Conservation (phyloP, 2,113 vertebrate genomes). For the Mormyrus iriodes region DNA sequence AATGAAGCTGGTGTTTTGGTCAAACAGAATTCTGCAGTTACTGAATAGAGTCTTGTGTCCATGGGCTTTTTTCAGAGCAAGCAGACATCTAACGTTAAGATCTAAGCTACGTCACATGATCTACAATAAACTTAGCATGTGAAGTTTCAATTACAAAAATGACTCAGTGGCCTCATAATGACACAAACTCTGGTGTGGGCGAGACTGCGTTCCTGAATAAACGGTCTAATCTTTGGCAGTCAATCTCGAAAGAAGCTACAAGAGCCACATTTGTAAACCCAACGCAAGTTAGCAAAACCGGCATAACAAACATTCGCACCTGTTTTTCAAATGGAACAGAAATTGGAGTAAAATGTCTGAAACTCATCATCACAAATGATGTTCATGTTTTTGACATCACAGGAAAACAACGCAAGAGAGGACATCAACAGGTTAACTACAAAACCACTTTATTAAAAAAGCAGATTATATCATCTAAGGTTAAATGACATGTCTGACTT, state of each 20-base stretch:
- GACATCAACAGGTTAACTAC: conserved; percentile 61
- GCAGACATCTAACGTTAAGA: background rate
- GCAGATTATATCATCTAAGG: conserved; percentile 89
- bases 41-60: background rate
- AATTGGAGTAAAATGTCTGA: background rate
- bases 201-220: conserved; percentile 26
- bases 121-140: conserved; percentile 37
- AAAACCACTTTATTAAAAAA: conserved; percentile 82
- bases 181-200: conserved; percentile 20
- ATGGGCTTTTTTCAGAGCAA: background rate
- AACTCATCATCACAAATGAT: background rate
- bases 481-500: conserved; percentile 84
- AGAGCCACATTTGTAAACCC: background rate
- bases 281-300: background rate
- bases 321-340: background rate
- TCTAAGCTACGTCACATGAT: conserved; percentile 2
- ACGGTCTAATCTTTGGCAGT: conserved; percentile 17
- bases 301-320: background rate
- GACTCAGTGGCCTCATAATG: conserved; percentile 18
- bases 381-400: background rate
- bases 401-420: conserved; percentile 3
- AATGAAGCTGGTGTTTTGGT: background rate
- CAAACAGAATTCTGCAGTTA: background rate
- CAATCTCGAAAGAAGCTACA: background rate
- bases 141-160: conserved; percentile 36